Conservation (phyloP, 2,113 vertebrate species). For the Neolamprologus tretocephalus region DNA sequence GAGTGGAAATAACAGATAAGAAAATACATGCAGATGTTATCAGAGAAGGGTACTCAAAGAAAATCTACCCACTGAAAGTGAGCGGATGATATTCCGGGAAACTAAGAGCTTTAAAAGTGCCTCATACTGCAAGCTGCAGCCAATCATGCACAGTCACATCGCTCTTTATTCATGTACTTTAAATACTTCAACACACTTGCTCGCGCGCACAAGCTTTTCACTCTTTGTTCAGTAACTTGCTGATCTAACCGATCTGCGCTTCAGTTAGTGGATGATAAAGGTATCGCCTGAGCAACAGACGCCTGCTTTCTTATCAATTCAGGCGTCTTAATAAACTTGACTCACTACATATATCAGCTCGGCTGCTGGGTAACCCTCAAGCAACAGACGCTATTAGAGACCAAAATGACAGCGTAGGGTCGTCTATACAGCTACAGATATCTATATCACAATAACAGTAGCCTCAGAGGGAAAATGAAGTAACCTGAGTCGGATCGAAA, state of each 20-base stretch:
- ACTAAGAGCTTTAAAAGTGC: not conserved
- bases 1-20: not conserved
- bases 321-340: not conserved
- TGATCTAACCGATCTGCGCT: not conserved
- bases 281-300: not conserved
- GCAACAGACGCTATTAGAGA: not conserved
- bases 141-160: fast-evolving
- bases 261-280: fast-evolving
- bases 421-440: not conserved
- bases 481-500: not conserved
- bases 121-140: fast-evolving
- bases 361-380: not conserved
- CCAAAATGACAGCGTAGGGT: not conserved
- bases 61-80: not conserved
- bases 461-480: not conserved
- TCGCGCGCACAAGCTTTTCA: fast-evolving
- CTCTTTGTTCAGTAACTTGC: not conserved
- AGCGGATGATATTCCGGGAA: fast-evolving
- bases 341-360: not conserved
- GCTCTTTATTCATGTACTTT: not conserved
- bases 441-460: not conserved
- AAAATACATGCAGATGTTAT: not conserved
- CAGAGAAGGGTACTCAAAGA: not conserved
- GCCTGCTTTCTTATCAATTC: not conserved
- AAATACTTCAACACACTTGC: fast-evolving